Base-by-base conservation (phyloP, 30 jellyfish, hydroid and myxozoan genomes). In the Sanderia malayensis region DNA sequence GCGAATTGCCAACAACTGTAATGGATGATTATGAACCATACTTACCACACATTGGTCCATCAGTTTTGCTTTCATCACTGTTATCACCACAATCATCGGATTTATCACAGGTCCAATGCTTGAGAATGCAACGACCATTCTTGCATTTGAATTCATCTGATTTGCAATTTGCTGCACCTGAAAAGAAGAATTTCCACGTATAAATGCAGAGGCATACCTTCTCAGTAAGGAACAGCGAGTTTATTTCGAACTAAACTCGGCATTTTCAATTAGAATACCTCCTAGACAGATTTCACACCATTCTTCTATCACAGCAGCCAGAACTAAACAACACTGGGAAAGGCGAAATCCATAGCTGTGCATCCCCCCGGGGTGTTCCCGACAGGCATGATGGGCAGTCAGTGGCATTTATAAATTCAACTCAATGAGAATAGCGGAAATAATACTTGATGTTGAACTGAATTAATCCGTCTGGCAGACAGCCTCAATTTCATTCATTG, bases 91-190 rank as follows among this genome's bases (percentile, higher is more conserved):
- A 82, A 33, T 82, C 94, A 19, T 82, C 84, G 18, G 61, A 68
- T 17, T 80, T 94, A 58, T 85, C 96, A 85, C 96, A 85, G 28
- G 44, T 41, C 94, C 94, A 85, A 8, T 73, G 24, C 19, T 49
- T n/a, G 26, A 41, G 57, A 30, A 85, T 53, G 74, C 96, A 85
- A 23, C 53, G 69, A 27, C 73, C 71, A 67, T 69, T 69, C 44
- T 85, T 58, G 73, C 96, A 85, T 32, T 22, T 27, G 67, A 85
- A 85, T 23, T 71, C 84, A 29, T 64, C 76, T 15, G 22, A 19
- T 6, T 17, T 4, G 61, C 78, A 66, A 2, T 13, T 28, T 31
- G 21, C 10, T 4, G 62, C 78, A 31, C 15, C 78, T 66, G 21
- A 9, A 66, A 31, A 60, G n/a, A 31, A 25, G 55, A 6, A 15